Percentiles rank a stretch among this genome's conserved stretches.
These are phyloP conservation scores for Actias luna DNA, from an alignment of 2,888 invertebrate genomes.

Conservation along the genomic window DNA sequence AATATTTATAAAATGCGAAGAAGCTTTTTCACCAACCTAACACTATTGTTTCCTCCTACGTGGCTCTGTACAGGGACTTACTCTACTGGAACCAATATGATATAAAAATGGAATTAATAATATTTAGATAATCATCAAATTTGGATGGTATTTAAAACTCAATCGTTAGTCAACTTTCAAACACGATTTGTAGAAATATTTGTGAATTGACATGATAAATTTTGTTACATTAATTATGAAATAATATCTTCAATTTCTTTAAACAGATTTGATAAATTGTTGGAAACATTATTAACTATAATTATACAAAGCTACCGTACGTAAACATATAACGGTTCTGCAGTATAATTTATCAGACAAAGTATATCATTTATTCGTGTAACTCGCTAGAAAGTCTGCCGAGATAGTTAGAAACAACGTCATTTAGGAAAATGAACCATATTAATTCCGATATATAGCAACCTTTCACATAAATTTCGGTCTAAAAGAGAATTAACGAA, in stretches of 20 bases:
- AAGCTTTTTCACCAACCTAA: too few species aligned
- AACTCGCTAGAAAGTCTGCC: conserved; percentile 6
- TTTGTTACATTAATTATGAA: not conserved
- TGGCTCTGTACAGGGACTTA: too few species aligned
- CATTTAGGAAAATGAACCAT: not conserved
- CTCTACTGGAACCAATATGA: too few species aligned
- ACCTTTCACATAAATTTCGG: not conserved
- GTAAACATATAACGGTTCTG: not conserved
- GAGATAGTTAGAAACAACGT: not conserved
- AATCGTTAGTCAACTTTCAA: not conserved
- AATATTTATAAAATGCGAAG: too few species aligned
- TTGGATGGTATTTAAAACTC: not conserved
- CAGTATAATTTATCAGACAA: not conserved
- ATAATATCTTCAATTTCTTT: not conserved
- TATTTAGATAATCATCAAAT: not conserved
- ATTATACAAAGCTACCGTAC: not conserved
- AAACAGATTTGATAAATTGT: not conserved
- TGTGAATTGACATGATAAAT: not conserved
- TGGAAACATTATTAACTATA: conserved; percentile 2
- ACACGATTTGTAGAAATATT: not conserved
- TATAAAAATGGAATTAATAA: too few species aligned
- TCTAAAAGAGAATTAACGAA: not conserved
- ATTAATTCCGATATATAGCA: not conserved
- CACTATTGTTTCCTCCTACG: too few species aligned
- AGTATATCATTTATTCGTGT: conserved; percentile 3